These are phyloP conservation scores for Chlorodrepanis virens DNA, from an alignment of 2,113 vertebrate genomes.

Conservation along the genomic window DNA sequence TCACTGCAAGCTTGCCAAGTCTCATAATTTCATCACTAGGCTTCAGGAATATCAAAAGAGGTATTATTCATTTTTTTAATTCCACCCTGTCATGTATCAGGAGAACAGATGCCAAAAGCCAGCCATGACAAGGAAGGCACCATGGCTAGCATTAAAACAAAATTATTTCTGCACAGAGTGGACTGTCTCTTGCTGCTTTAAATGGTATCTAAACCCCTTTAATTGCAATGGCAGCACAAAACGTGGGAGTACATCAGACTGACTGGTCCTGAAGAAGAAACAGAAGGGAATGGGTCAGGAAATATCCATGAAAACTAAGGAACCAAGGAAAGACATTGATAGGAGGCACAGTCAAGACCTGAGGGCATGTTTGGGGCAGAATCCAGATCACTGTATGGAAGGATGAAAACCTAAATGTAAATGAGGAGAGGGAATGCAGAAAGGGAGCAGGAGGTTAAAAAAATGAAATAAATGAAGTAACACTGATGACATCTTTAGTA, in stretches of 20 bases:
- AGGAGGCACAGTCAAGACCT: neutral
- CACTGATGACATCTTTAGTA: neutral
- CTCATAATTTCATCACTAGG: neutral
- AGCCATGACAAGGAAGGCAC: neutral
- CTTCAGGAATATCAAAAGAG: neutral
- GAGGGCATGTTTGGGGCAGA: neutral
- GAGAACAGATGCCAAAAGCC: neutral
- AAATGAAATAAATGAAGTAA: neutral
- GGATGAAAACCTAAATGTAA: neutral
- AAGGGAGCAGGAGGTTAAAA: neutral
- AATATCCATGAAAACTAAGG: neutral
- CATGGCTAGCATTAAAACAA: neutral
- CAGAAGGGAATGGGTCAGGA: neutral
- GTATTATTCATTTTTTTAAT: neutral
- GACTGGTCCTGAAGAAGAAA: neutral
- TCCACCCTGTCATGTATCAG: fast-evolving
- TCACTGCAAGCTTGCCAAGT: neutral
- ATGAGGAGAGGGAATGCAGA: neutral
- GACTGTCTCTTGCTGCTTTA: neutral
- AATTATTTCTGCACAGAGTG: neutral
- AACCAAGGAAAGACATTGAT: neutral
- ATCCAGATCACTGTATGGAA: neutral
- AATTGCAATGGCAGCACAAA: neutral
- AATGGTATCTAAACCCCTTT: neutral
- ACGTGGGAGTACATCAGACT: fast-evolving